A percentile compares a stretch with the other conserved stretches of the same genome.
phyloP scores from a whole-genome alignment of 2,888 invertebrate genomes.

The Labia minor region DNA sequence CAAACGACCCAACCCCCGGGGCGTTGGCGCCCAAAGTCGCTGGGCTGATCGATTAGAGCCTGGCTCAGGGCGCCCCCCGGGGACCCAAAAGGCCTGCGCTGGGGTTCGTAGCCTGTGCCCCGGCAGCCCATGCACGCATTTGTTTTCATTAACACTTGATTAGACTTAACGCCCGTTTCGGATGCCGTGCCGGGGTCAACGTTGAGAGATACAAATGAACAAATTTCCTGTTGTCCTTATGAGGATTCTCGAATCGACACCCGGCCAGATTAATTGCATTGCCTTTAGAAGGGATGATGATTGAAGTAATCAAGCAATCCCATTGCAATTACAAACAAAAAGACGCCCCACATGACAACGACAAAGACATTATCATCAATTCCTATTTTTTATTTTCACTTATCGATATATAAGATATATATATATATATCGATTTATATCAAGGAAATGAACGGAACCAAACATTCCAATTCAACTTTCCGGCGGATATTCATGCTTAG shows the following conservation, averaged over 20 bases:
- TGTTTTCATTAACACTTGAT: conserved; percentile 27
- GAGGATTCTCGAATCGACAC: conserved; percentile 25
- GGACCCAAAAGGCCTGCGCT: conserved; percentile 14
- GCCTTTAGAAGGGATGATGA: not conserved
- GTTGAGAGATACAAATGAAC: conserved; percentile 23
- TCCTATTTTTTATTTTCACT: too few species aligned
- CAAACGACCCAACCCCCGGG: conserved; percentile 16
- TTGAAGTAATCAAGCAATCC: not conserved
- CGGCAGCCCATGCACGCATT: conserved; percentile 21
- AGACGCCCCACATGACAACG: too few species aligned
- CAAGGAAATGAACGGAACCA: too few species aligned
- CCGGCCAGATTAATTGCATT: conserved; percentile 21
- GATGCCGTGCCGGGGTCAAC: not conserved
- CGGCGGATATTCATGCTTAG: too few species aligned
- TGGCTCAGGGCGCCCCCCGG: not conserved
- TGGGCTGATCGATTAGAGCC: conserved; percentile 3
- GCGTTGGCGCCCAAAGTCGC: conserved; percentile 15
- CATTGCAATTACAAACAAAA: too few species aligned
- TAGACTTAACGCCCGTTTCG: conserved; percentile 25
- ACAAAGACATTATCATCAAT: too few species aligned
- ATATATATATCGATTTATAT: too few species aligned
- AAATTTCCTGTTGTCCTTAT: conserved; percentile 25
- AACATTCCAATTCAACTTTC: too few species aligned
- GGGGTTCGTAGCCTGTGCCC: conserved; percentile 8
- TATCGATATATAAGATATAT: too few species aligned